Conservation (phyloP, 2,888 invertebrate species). For the Dusona sp. region DNA sequence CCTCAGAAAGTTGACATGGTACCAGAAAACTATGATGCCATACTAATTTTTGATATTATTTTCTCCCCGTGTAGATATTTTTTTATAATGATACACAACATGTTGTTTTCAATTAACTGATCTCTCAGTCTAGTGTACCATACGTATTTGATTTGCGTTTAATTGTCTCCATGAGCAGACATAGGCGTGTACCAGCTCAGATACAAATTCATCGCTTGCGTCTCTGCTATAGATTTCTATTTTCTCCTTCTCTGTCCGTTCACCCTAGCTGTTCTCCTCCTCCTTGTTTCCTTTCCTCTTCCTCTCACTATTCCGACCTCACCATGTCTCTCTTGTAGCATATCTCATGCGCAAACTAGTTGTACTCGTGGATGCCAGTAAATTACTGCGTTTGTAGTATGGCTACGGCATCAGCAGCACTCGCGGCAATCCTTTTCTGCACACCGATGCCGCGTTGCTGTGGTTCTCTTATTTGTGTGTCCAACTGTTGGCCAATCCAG, state of each 20-base stretch:
- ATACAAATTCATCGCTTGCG: conserved; percentile 80
- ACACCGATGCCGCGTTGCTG: conserved; percentile 23
- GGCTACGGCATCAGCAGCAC: conserved; percentile 75
- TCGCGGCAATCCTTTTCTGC: conserved; percentile 70
- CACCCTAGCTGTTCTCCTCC: conserved; percentile 69
- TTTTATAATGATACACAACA: neutral
- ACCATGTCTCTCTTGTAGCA: conserved; percentile 48
- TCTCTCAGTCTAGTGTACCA: neutral
- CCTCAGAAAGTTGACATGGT: no score
- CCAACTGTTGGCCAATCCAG: conserved; percentile 37
- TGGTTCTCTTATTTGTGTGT: conserved; percentile 65
- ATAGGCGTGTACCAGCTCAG: conserved; percentile 73
- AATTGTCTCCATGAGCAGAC: conserved; percentile 75
- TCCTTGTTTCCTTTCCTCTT: conserved; percentile 41
- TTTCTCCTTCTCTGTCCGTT: neutral
- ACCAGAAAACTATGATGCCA: no score
- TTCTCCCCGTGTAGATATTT: neutral
- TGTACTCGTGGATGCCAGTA: conserved; percentile 74
- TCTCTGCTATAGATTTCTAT: conserved; percentile 48
- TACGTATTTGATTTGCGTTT: conserved; percentile 75
- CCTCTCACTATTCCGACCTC: neutral
- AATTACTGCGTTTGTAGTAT: conserved; percentile 77
- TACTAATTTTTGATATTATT: no score
- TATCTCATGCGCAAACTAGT: conserved; percentile 79
- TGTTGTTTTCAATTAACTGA: conserved; percentile 26